Base-by-base conservation (phyloP, 2,888 invertebrate species). In the Tanypteryx hageni region DNA sequence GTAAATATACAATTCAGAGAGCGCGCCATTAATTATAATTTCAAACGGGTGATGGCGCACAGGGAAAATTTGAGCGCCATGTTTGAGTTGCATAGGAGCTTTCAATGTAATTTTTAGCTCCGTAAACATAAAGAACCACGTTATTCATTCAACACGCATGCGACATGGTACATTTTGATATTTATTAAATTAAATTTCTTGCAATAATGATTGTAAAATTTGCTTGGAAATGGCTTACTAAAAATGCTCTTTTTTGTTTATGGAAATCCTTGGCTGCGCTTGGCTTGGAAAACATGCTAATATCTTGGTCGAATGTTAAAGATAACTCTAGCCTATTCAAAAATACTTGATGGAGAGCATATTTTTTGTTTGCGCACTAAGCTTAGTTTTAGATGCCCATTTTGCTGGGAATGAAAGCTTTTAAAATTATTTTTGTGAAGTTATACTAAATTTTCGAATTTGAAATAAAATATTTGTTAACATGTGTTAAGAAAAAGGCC, bases 161-260 rank as follows among this genome's bases (percentile, higher is more conserved):
- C 8, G 83, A 83, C 44, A 18, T n/a, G 22, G 10, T 56, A 16
- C 16, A 18, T n/a, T 83, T 83, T 83, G 18, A 83, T 83, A 18
- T n/a, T 57, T 83, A 9, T 56, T n/a, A 18, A 44, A 18, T 89
- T 18, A 18, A 44, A 31, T n/a, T 11, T 64, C 9, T 18, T 89
- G n/a, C 44, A 4, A 64, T 14, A 64, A 89, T 86, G 85, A 68
- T n/a, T n/a, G 0, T 44, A 61, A 68, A 44, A 18, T 10, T 44
- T 64, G 64, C 64, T 89, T 68, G 61, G 68, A 89, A 61, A 68
- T 89, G 64, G 64, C 89, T 89, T 68, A 61, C 64, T 89, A 64
- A 64, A n/a, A 89, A 18, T 16, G 86, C 31, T 86, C 31, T 27
- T 31, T 61, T 61, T 16, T 61, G 9, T 13, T 10, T 27, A 61